Evolutionary conservation across 2,888 invertebrate genomes (phyloP), one percentile per base, ranked within the genome.

Genomic region (Caradrina kadenii): DNA sequence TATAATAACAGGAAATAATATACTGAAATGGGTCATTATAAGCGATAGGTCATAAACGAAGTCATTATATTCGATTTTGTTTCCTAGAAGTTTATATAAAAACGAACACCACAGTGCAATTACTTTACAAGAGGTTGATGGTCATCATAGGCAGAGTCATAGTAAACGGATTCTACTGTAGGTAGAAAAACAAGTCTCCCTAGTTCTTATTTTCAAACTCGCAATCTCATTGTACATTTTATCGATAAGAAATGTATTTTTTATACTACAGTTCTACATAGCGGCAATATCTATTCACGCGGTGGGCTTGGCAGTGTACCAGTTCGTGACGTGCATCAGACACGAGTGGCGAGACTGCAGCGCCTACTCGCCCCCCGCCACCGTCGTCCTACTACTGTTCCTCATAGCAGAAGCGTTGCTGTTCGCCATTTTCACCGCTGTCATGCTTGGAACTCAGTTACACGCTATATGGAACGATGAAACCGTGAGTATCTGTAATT

Each of bases 391-490:
- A 52, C 94, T 99, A 61, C 96, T 99, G 68, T 99, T 99, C 90
- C 96, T 99, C 48, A 98, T 98, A 64, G 99, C 99, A 82, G 99
- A 99, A 94, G 98, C 99, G 0, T 96, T 99, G 50, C 96, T 99
- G 59, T 99, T 99, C 96, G 99, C 99, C 26, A 98, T 99, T 83
- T 99, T 99, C 94, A 99, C 99, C 0, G 98, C 98, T 35, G 99
- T 99, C 53, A 99, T 99, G 99, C 97, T 99, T 85, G 98, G 98
- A 59, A 99, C 99, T 0, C 99, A 99, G 93, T 94, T 99, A 53
- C 98, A 99, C 90, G 99, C 99, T 35, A 99, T 99, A 89, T 99
- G 99, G 97, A 98, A 99, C 89, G 99, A 99, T 93, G 99, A 99
- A 96, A 99, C 99, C 85, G 99, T 98, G 93, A 92, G 96, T 91